These are phyloP conservation scores for Suncus etruscus DNA, from an alignment of 2,113 vertebrate species.

Conservation along the genomic window DNA sequence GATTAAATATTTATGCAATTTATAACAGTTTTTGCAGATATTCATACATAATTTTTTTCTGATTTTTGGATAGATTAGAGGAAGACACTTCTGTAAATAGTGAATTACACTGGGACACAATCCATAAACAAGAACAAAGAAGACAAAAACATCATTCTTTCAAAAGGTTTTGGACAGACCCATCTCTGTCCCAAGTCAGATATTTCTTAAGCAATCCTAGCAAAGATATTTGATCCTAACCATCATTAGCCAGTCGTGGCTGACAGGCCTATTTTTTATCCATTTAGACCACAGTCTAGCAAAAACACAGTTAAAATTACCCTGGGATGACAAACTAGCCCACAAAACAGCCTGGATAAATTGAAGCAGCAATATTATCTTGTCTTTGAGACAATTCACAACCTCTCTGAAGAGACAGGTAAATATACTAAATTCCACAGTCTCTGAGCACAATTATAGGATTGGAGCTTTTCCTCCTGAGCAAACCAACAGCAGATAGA, in stretches of 20 bases:
- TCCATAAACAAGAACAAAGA: not conserved
- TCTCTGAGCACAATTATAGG: not conserved
- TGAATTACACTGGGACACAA: not conserved
- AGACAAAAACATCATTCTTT: not conserved
- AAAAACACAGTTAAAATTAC: not conserved
- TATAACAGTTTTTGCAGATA: not conserved
- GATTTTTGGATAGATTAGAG: not conserved
- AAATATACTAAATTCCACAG: not conserved
- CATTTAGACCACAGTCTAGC: not conserved
- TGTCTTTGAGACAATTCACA: not conserved
- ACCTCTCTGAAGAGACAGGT: not conserved
- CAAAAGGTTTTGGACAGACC: not conserved
- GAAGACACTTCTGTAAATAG: not conserved
- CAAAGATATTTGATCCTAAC: not conserved
- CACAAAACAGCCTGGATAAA: not conserved
- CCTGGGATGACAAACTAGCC: not conserved
- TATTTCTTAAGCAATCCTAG: not conserved
- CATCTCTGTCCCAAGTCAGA: not conserved
- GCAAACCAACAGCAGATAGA: not conserved
- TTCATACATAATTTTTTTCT: not conserved
- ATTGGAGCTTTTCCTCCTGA: not conserved
- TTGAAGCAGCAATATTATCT: not conserved
- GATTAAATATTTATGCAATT: constrained; percentile 27
- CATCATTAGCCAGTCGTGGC: not conserved
- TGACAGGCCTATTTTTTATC: not conserved